These are phyloP conservation scores for Hesperophylax magnus DNA, from an alignment of 1,140 invertebrate genomes.

Conservation along the genomic window DNA sequence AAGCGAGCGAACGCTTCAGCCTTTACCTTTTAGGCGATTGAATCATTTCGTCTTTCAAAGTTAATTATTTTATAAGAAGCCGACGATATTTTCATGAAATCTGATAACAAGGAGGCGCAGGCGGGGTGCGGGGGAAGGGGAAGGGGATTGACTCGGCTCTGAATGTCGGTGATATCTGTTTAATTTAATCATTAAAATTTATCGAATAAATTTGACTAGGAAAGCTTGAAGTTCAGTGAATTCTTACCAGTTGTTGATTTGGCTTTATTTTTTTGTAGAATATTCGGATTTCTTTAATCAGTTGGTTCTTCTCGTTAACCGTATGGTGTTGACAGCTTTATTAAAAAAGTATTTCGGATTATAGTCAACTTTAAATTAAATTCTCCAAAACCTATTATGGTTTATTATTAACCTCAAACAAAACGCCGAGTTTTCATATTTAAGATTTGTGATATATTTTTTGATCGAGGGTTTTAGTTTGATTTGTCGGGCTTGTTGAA, in stretches of 20 bases:
- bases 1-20: not conserved
- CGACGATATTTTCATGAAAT: constrained; percentile 1
- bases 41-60: constrained; percentile 10
- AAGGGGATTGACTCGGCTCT: not conserved
- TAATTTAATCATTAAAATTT: constrained; percentile 4
- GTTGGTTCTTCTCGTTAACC: constrained; percentile 11
- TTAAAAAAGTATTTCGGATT: not conserved
- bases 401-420: not conserved
- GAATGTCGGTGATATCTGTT: constrained; percentile 20
- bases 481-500: too few species aligned
- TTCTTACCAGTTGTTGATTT: not conserved
- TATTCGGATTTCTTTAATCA: constrained; percentile 18
- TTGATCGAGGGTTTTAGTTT: too few species aligned
- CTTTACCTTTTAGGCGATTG: constrained; percentile 6
- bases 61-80: constrained; percentile 28
- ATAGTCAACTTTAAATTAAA: constrained; percentile 8
- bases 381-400: not conserved
- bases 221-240: not conserved
- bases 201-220: constrained; percentile 5
- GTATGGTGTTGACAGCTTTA: constrained; percentile 14
- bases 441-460: too few species aligned
- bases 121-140: not conserved
- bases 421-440: not conserved
- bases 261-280: not conserved
- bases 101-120: constrained; percentile 2